These are phyloP conservation scores for Oreochromis grahami DNA, from an alignment of 2,797 vertebrate genomes.

Conservation along the genomic window DNA sequence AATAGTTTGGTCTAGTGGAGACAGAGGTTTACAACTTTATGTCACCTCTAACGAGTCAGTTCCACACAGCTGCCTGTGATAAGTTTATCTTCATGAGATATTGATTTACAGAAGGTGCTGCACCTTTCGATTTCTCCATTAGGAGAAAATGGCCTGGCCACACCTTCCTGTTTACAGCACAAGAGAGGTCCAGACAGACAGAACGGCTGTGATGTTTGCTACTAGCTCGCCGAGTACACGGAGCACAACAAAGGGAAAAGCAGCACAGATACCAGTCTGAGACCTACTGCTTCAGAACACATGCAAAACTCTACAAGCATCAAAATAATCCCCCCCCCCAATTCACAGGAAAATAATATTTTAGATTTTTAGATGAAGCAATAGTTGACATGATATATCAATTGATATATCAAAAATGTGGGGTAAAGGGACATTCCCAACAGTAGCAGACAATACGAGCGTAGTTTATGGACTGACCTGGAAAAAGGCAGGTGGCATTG, in stretches of 20 bases:
- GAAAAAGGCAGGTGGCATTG: constrained; percentile 97
- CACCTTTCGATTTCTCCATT: constrained; percentile 75
- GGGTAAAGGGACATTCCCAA: background rate
- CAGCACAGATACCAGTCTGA: background rate
- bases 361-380: background rate
- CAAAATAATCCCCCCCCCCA: background rate
- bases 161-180: constrained; percentile 66
- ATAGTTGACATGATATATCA: background rate
- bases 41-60: constrained; percentile 29
- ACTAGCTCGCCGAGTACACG: constrained; percentile 6
- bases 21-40: background rate
- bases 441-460: background rate
- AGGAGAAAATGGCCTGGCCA: constrained; percentile 58
- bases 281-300: background rate
- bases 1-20: background rate
- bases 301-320: background rate
- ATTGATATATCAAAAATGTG: background rate
- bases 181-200: constrained; percentile 42
- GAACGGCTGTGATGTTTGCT: constrained; percentile 36
- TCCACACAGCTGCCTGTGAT: constrained; percentile 47
- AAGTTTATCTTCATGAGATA: constrained; percentile 58
- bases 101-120: constrained; percentile 72
- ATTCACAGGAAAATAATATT: background rate
- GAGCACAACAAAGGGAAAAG: background rate
- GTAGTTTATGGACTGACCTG: constrained; percentile 80